Percentiles rank a stretch among this genome's conserved stretches.
Conservation (phyloP, 92 coral and sea anemone species). For the Actinernus sp. region DNA sequence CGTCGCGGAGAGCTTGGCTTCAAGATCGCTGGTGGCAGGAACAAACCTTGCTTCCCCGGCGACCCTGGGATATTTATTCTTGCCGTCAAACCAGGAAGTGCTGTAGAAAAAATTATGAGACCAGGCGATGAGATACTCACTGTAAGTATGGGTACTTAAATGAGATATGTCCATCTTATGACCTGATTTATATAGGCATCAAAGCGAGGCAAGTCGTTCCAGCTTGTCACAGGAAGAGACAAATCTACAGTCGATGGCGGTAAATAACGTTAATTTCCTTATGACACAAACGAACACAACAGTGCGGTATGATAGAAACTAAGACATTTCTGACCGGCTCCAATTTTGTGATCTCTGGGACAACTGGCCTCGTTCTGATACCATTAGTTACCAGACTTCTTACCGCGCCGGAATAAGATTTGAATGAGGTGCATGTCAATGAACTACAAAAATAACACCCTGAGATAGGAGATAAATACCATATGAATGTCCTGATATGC, state of each 20-base stretch:
- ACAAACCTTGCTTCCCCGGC: slow-evolving; percentile 85
- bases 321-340: no score
- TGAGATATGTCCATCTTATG: background rate
- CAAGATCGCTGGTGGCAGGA: slow-evolving; percentile 86
- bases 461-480: no score
- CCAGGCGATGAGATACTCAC: slow-evolving; percentile 88
- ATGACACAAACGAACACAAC: no score
- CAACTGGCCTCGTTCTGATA: no score
- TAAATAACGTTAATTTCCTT: no score
- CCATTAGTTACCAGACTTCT: no score
- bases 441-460: background rate
- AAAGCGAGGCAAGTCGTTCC: background rate
- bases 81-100: slow-evolving; percentile 72
- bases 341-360: no score
- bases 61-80: slow-evolving; percentile 88
- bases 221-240: no score
- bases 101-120: slow-evolving; percentile 53
- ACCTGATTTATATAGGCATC: background rate
- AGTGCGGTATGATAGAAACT: no score
- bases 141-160: no score
- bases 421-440: background rate
- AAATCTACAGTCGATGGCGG: no score
- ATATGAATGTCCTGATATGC: no score
- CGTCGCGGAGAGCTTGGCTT: slow-evolving; percentile 80
- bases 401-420: background rate